phyloP scores from a whole-genome alignment of 2,797 vertebrate species.

The Odontamblyopus lacepedii region DNA sequence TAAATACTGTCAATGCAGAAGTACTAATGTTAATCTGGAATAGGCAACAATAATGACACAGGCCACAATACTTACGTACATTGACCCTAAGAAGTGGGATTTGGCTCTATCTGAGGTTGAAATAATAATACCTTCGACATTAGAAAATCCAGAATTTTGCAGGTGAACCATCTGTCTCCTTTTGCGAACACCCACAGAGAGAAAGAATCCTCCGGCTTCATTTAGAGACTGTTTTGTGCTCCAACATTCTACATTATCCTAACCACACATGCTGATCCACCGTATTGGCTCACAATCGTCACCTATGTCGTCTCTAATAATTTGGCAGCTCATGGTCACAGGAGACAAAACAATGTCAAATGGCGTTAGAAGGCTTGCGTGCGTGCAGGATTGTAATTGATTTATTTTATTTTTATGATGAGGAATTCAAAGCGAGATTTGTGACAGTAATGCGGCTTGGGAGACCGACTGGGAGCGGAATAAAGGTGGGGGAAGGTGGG shows the following conservation, averaged over 20 bases:
- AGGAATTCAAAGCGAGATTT: slow-evolving; percentile 77
- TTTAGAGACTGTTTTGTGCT: slow-evolving; percentile 21
- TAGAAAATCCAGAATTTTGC: slow-evolving; percentile 40
- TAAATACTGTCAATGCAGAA: too few species aligned
- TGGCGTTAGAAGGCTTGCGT: slow-evolving; percentile 43
- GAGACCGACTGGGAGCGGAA: slow-evolving; percentile 55
- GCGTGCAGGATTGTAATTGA: slow-evolving; percentile 71
- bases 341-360: slow-evolving; percentile 71
- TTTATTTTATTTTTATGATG: slow-evolving; percentile 72
- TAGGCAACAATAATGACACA: too few species aligned
- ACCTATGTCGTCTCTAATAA: slow-evolving; percentile 69
- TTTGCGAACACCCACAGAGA: slow-evolving; percentile 70
- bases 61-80: too few species aligned
- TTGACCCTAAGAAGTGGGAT: too few species aligned
- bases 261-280: slow-evolving; percentile 41
- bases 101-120: too few species aligned
- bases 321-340: slow-evolving; percentile 67
- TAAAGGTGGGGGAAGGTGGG: slow-evolving; percentile 70
- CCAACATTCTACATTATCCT: slow-evolving; percentile 49
- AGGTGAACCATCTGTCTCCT: slow-evolving; percentile 35
- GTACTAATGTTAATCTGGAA: too few species aligned
- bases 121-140: too few species aligned
- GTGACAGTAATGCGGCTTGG: slow-evolving; percentile 72
- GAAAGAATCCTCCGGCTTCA: slow-evolving; percentile 49
- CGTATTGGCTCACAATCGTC: slow-evolving; percentile 66